Conservation (phyloP, 1,140 invertebrate species). For the Formica selysi region DNA sequence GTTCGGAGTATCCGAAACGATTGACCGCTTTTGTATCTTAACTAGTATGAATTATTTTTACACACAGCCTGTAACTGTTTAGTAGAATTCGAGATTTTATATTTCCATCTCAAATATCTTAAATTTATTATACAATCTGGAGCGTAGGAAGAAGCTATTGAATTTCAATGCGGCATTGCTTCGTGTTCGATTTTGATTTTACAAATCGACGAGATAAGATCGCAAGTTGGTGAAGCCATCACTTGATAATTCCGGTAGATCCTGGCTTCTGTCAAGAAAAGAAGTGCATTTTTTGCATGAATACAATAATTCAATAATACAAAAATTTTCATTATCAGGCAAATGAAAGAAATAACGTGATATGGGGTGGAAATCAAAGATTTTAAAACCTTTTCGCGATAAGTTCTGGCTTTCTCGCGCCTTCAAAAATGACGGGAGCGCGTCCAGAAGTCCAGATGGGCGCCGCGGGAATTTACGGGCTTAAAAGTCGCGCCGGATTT, state of each 20-base stretch:
- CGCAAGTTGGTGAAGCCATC: neutral
- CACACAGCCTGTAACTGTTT: too few species aligned
- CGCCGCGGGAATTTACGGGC: conserved; percentile 15
- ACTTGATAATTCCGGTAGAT: too few species aligned
- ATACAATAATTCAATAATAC: too few species aligned
- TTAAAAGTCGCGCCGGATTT: conserved; percentile 52
- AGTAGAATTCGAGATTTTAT: neutral
- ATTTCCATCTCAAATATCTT: neutral
- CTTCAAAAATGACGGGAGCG: conserved; percentile 37
- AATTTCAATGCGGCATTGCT: neutral
- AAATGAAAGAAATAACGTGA: too few species aligned
- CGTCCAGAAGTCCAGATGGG: conserved; percentile 15
- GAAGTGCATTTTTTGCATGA: too few species aligned
- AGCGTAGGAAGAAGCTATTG: too few species aligned
- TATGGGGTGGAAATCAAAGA: too few species aligned
- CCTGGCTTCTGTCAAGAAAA: too few species aligned
- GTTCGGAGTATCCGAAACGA: neutral
- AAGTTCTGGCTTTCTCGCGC: neutral
- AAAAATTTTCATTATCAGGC: too few species aligned
- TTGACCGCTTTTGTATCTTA: neutral
- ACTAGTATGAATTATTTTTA: neutral
- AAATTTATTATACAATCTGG: neutral
- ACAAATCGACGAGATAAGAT: neutral
- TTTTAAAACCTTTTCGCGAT: neutral
- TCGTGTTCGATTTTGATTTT: neutral